A percentile compares a stretch with the other conserved stretches of the same genome.
These are phyloP conservation scores for Mechanitis messenoides DNA, from an alignment of 2,888 invertebrate genomes.

Conservation along the genomic window DNA sequence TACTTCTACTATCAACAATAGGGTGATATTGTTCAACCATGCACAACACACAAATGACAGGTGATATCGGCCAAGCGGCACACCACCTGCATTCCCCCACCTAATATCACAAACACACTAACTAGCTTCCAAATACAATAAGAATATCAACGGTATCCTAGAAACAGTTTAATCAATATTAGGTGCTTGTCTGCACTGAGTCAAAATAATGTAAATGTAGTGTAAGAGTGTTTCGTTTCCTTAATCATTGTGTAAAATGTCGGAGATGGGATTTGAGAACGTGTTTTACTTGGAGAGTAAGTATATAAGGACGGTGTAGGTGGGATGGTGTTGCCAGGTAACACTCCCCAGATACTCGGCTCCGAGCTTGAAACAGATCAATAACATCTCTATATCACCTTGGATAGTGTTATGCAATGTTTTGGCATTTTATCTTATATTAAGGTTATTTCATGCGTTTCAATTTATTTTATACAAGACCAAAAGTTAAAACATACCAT, in stretches of 20 bases:
- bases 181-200: conserved; percentile 44
- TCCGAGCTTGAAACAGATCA: conserved; percentile 61
- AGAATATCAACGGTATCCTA: conserved; percentile 46
- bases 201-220: conserved; percentile 54
- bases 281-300: conserved; percentile 75
- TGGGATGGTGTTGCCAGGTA: conserved; percentile 72
- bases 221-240: conserved; percentile 37
- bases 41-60: conserved; percentile 57
- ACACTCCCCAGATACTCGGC: conserved; percentile 59
- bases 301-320: conserved; percentile 54
- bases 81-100: conserved; percentile 67
- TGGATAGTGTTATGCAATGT: conserved; percentile 69
- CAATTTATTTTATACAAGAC: background rate
- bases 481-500: background rate
- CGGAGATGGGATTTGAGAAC: conserved; percentile 72
- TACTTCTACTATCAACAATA: conserved; percentile 20
- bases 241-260: conserved; percentile 51
- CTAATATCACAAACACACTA: conserved; percentile 48
- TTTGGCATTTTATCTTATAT: conserved; percentile 26
- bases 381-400: conserved; percentile 63
- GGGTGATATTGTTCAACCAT: conserved; percentile 48
- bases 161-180: conserved; percentile 71
- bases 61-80: conserved; percentile 60
- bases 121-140: conserved; percentile 33
- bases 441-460: conserved; percentile 24